phyloP scores from a whole-genome alignment of 2,113 vertebrate species.

The Rousettus leschenaultii region DNA sequence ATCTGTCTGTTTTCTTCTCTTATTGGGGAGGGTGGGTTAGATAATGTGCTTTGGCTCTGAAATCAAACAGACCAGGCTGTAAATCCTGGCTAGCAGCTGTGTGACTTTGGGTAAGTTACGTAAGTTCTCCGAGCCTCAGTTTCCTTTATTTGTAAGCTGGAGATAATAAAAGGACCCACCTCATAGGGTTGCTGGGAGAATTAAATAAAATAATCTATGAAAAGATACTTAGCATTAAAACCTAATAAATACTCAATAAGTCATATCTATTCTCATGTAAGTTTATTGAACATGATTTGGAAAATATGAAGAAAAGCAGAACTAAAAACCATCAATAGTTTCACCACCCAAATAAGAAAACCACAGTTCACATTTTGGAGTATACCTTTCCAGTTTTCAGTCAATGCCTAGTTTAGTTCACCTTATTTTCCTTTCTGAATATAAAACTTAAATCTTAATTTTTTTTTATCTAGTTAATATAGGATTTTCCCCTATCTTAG shows the following conservation, averaged over 20 bases:
- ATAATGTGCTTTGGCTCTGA: background rate
- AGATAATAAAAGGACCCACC: background rate
- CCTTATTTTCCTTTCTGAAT: background rate
- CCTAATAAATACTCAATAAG: background rate
- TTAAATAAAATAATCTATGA: background rate
- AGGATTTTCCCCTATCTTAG: background rate
- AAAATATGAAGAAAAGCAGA: constrained; percentile 10
- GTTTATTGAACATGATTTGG: background rate
- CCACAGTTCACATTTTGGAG: background rate
- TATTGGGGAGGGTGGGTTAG: background rate
- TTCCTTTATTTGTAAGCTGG: background rate
- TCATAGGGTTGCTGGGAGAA: background rate
- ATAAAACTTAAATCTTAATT: constrained; percentile 14
- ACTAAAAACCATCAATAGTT: background rate
- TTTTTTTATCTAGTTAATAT: background rate
- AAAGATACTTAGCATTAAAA: background rate
- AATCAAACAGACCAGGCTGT: background rate
- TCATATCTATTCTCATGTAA: background rate
- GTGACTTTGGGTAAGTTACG: background rate
- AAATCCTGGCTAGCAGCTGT: background rate
- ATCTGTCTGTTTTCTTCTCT: background rate
- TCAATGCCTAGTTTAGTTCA: background rate
- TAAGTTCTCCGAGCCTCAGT: background rate
- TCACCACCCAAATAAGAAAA: background rate
- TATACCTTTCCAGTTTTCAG: background rate